phyloP scores from a whole-genome alignment of 2,797 vertebrate species.

The Cyclopterus lumpus region DNA sequence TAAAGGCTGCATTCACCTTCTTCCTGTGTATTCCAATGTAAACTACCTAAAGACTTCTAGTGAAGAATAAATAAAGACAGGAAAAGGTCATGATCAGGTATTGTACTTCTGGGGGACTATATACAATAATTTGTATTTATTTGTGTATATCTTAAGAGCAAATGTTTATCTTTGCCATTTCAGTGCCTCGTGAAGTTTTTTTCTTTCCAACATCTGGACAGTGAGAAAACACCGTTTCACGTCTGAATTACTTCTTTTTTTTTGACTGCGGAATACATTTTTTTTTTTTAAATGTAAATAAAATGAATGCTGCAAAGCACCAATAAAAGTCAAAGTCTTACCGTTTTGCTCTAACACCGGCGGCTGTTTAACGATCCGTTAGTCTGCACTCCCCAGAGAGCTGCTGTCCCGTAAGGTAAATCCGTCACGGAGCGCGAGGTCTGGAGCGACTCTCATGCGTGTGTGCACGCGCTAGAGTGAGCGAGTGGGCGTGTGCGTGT shows the following conservation, averaged over 20 bases:
- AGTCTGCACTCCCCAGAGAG: slow-evolving; percentile 16
- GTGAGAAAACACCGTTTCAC: too few species aligned
- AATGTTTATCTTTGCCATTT: neutral
- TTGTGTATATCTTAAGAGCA: neutral
- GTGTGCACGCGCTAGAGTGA: too few species aligned
- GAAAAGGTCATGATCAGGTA: neutral
- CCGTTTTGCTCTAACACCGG: slow-evolving; percentile 57
- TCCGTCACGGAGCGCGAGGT: neutral
- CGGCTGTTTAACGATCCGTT: slow-evolving; percentile 16
- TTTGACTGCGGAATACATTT: too few species aligned
- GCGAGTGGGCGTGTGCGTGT: neutral
- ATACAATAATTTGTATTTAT: too few species aligned
- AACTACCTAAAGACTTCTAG: neutral
- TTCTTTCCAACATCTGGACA: neutral
- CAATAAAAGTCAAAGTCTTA: slow-evolving; percentile 34
- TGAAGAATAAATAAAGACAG: neutral
- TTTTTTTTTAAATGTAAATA: too few species aligned
- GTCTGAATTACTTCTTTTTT: too few species aligned
- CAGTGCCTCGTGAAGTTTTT: neutral
- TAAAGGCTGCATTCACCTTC: neutral
- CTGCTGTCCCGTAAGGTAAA: neutral
- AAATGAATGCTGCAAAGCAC: neutral
- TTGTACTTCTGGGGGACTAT: neutral
- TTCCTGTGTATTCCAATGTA: neutral
- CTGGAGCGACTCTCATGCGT: neutral